phyloP scores from a whole-genome alignment of 2,888 invertebrate species.

The Thymelicus sylvestris region DNA sequence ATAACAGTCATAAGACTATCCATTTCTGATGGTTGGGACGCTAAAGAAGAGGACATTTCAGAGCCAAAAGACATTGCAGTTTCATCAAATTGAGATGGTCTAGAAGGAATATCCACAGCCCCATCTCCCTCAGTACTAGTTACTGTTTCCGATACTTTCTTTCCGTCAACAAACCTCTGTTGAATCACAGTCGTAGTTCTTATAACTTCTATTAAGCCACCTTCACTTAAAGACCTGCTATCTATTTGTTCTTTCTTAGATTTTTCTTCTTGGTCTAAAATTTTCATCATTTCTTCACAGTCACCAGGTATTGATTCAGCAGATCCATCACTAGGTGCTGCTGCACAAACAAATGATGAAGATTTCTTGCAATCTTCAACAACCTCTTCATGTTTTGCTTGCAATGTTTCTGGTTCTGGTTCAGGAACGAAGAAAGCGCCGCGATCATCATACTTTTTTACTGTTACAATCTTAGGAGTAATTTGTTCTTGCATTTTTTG shows the following conservation, averaged over 20 bases:
- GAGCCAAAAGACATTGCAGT: constrained; percentile 75
- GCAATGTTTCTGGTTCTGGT: constrained; percentile 57
- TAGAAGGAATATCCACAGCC: constrained; percentile 76
- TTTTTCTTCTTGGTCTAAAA: constrained; percentile 81
- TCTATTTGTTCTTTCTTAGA: constrained; percentile 56
- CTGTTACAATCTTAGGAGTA: constrained; percentile 75
- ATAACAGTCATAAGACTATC: constrained; percentile 81
- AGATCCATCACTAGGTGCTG: constrained; percentile 78
- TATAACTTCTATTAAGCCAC: constrained; percentile 72
- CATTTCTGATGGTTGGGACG: constrained; percentile 80
- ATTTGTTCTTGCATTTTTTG: constrained; percentile 68
- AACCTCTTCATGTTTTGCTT: constrained; percentile 57
- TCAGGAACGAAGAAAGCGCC: constrained; percentile 79
- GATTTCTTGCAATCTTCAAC: constrained; percentile 74
- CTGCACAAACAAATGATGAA: constrained; percentile 75
- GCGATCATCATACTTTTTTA: constrained; percentile 77
- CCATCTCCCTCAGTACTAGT: constrained; percentile 71
- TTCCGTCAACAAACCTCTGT: constrained; percentile 77
- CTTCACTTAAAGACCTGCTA: constrained; percentile 62
- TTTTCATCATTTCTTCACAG: constrained; percentile 86
- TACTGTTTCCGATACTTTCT: constrained; percentile 76
- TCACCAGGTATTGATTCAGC: constrained; percentile 84
- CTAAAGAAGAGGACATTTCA: constrained; percentile 80
- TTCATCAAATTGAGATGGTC: constrained; percentile 67
- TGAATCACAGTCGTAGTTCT: constrained; percentile 77